Conservation (phyloP, 30 jellyfish, hydroid and myxozoan genomes). For the Phacellophora camtschatica region DNA sequence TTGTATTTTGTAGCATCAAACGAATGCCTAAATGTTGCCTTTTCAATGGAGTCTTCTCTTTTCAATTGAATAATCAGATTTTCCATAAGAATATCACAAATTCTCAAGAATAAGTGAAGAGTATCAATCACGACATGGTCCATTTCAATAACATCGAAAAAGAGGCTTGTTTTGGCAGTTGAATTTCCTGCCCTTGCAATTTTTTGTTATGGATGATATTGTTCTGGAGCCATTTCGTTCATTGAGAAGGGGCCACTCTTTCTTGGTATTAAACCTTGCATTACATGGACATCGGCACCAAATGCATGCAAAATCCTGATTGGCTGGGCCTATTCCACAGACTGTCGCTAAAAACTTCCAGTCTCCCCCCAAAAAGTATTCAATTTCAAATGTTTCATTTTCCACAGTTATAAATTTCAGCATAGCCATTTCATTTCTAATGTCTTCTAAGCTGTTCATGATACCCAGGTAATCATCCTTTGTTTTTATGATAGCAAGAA, state of each 20-base stretch:
- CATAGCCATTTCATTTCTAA: too few species aligned
- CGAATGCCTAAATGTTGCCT: background rate
- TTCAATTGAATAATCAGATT: background rate
- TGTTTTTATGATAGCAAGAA: too few species aligned
- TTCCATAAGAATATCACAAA: slow-evolving; percentile 31
- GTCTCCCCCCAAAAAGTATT: slow-evolving; percentile 21
- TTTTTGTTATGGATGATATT: background rate
- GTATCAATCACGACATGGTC: slow-evolving; percentile 41
- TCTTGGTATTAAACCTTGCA: background rate
- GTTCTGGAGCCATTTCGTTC: slow-evolving; percentile 18
- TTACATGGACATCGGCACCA: slow-evolving; percentile 43
- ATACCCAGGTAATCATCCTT: too few species aligned
- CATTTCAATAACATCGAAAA: slow-evolving; percentile 1
- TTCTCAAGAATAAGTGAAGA: slow-evolving; percentile 19
- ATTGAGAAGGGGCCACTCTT: slow-evolving; percentile 3
- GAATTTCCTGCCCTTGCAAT: background rate
- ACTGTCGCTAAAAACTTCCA: slow-evolving; percentile 43
- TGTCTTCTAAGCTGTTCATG: too few species aligned
- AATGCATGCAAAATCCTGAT: slow-evolving; percentile 36
- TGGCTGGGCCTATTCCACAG: slow-evolving; percentile 55
- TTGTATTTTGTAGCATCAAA: background rate
- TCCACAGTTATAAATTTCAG: background rate
- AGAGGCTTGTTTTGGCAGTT: background rate
- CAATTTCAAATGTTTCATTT: background rate
- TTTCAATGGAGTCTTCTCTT: slow-evolving; percentile 9